Conservation (phyloP, 1,140 invertebrate species). For the Bombus fervidus region DNA sequence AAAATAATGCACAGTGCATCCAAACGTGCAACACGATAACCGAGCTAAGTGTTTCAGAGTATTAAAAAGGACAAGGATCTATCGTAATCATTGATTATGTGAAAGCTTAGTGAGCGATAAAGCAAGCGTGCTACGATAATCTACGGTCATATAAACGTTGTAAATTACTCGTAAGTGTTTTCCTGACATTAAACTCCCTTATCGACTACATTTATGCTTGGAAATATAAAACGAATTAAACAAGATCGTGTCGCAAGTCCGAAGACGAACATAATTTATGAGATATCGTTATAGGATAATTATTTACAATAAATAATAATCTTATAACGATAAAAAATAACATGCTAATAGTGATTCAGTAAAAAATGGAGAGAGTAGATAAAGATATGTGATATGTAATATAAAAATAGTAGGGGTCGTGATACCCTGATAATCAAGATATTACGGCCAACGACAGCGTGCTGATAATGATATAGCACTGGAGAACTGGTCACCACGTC, state of each 20-base stretch:
- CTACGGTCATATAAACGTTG: not conserved
- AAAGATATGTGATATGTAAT: not conserved
- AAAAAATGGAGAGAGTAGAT: not conserved
- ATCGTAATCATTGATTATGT: not conserved
- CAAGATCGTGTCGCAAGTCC: no score
- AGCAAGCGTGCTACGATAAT: constrained; percentile 24
- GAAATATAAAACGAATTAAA: not conserved
- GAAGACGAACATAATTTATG: not conserved
- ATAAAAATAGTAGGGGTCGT: not conserved
- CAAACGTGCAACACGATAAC: constrained; percentile 2
- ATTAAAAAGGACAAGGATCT: not conserved
- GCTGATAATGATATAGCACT: constrained; percentile 32
- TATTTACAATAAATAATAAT: not conserved
- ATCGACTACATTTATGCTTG: not conserved
- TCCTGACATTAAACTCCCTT: not conserved
- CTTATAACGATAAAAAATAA: not conserved
- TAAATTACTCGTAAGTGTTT: not conserved
- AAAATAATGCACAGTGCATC: constrained; percentile 1
- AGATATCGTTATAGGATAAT: no score
- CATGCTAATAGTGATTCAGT: constrained; percentile 24
- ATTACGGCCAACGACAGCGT: constrained; percentile 48
- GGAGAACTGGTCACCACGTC: not conserved
- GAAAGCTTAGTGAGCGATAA: constrained; percentile 11
- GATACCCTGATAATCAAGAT: not conserved
- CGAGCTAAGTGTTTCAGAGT: not conserved